Evolutionary conservation across 2,113 vertebrate genomes (phyloP), one percentile per base, ranked within the genome.

Genomic region (Ptilonorhynchus violaceus): DNA sequence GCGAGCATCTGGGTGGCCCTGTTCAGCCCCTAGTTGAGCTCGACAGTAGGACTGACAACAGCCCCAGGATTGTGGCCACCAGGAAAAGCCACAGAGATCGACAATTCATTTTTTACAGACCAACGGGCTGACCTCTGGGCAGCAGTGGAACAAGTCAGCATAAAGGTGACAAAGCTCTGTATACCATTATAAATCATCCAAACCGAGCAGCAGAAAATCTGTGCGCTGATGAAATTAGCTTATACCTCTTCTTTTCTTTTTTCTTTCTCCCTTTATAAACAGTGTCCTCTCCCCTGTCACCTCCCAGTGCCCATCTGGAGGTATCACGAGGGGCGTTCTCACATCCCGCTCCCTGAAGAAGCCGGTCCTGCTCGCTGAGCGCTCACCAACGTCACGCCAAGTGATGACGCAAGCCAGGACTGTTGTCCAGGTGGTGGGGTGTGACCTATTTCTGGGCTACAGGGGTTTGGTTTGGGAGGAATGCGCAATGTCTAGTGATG

Each of bases 81-180:
- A 70, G 63, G 63, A 96, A 92, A 83, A 87, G 69, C 75, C 89
- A 88, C 80, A 52, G 11, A 87, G 73, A 95, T 91, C 60, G 89
- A 85, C 87, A 92, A 68, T 69, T 95, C 44, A 74, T 93, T 93
- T 90, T 96, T 92, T 20, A 81, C 89, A 96, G 82, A 89, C 85
- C 96, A 93, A 15, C 0, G 1, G 77, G 52, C 72, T 1, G 68
- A 96, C 90, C 96, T 86, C 72, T 55, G 82, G 75, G 68, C 78
- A 79, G 76, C 47, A 46, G 6, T 58, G 63, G 66, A 96, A 86
- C 69, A 15, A 96, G 85, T 72, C 92, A 95, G 84, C 91, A 59
- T 73, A 79, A 91, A 93, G 92, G 92, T 92, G 67, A 91, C 87
- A 91, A 91, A 84, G 84, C 80, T 94, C 87, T 41, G 11, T 42